Percentiles rank a stretch among this genome's conserved stretches.
Conservation (phyloP, 2,888 invertebrate species). For the Chalcosyrphus nemorum region DNA sequence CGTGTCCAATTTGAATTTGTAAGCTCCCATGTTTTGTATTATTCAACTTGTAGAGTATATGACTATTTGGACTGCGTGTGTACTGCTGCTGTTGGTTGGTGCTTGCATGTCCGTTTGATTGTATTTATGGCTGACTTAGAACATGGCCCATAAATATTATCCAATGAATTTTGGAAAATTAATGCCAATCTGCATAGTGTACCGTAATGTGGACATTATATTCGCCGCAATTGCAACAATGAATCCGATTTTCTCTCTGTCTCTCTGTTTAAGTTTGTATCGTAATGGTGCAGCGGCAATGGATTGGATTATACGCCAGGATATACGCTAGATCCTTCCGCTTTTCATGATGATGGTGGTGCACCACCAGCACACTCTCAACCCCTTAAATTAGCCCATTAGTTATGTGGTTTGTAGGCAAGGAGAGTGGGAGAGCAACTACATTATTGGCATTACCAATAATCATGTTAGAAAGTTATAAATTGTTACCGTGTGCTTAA, state of each 20-base stretch:
- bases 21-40: constrained; percentile 54
- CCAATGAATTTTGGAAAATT: constrained; percentile 73
- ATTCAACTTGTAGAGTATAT: constrained; percentile 33
- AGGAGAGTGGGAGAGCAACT: constrained; percentile 20
- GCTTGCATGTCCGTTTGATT: constrained; percentile 62
- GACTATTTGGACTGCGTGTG: constrained; percentile 27
- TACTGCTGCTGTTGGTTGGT: too few species aligned
- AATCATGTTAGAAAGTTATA: constrained; percentile 74
- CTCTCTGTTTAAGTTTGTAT: constrained; percentile 12
- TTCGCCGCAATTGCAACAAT: constrained; percentile 73
- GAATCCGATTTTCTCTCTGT: constrained; percentile 65
- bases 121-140: constrained; percentile 73
- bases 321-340: constrained; percentile 55
- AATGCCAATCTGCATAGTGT: constrained; percentile 74
- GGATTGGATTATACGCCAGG: constrained; percentile 48
- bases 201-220: constrained; percentile 72
- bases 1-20: constrained; percentile 72
- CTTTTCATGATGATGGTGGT: constrained; percentile 5
- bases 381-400: constrained; percentile 55
- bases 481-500: constrained; percentile 75
- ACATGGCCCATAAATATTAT: constrained; percentile 72
- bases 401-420: constrained; percentile 24
- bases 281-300: constrained; percentile 52
- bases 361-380: constrained; percentile 23
- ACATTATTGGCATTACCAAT: constrained; percentile 72